Evolutionary conservation across 1,140 invertebrate genomes (phyloP), one percentile per base, ranked within the genome.

Genomic region (Hypothenemus hampei): DNA sequence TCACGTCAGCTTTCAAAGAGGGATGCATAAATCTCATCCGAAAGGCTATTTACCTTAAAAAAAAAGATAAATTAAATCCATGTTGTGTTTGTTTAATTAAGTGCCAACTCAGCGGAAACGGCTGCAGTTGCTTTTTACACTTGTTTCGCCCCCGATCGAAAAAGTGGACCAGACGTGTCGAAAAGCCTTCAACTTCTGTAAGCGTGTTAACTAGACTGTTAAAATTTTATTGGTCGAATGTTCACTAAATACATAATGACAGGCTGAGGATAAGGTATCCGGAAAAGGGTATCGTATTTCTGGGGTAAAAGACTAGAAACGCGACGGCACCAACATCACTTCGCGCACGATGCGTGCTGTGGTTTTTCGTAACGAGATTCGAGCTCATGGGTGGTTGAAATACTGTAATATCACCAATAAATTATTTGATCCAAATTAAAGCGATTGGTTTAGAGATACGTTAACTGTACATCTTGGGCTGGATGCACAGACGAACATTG

Each of bases 161-260:
- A 58, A 26, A 35, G 45, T 41, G 22, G 22, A 48, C 45, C 48
- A 53, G 41, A 35, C 26, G 41, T 15, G 21, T 23, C 6, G 18
- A 26, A 26, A 11, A n/a, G 44, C 6, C n/a, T n/a, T n/a, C n/a
- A n/a, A n/a, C n/a, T n/a, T n/a, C 6, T 4, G 15, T 2, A 53
- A 15, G 11, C 16, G 22, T 35, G 37, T 35, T 19, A 47, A 56
- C 3, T 41, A 53, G 45, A 49, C 21, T 36, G n/a, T 40, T 50
- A 59, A 35, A 55, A 49, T 26, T 45, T 46, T n/a, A 51, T 48
- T 57, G 60, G 57, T 53, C 57, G 36, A 54, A 35, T 54, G 41
- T 51, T 22, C 56, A 60, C 58, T 64, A 64, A 64, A 62, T 57
- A 62, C 62, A 62, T 60, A 62, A 62, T 62, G 62, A 64, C 62